Evolutionary conservation across 2,888 invertebrate species (phyloP), one percentile per base, ranked within the genome.

Genomic region (Gari tellinella): DNA sequence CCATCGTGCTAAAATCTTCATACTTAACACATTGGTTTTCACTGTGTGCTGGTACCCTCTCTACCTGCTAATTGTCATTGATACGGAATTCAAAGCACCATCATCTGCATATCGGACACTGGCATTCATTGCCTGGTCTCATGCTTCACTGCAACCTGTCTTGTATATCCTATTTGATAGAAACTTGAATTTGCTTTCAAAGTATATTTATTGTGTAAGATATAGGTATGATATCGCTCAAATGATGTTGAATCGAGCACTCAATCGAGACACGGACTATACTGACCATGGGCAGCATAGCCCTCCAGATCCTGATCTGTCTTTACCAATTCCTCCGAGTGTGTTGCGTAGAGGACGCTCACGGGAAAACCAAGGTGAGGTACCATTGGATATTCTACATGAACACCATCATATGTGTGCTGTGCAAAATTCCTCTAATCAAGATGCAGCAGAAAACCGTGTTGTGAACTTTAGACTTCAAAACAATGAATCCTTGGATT

Each of bases 91-190:
- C 78, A 80, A 78, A 31, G 89, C 89, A 38, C 89, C 90, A 15
- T 86, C 89, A 26, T 90, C 89, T 82, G 86, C 91, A 14, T 92
- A 92, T 83, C 90, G 90, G 75, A 84, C 90, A 23, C 86, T 92
- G 66, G 90, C 91, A 40, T 90, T 91, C 73, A 88, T 92, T 43
- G 91, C 91, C 15, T 92, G 91, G 91, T 89, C 91, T 10, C 90
- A 92, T 48, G 89, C 89, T 41, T 87, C 90, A 10, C 74, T 92
- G 14, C 91, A 91, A 65, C 91, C 92, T 8, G 72, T 91, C 19
- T 79, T 92, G 12, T 88, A 90, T 63, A 86, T 91, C 40, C 86
- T 87, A 40, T 91, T 91, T 74, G 92, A 92, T 74, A 83, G 88
- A n/a, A 86, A 90, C 64, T 81, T 91, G 51, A 87, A 89, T 80